Evolutionary conservation across 1,140 invertebrate genomes (phyloP).

Genomic region (Colletes gigas): DNA sequence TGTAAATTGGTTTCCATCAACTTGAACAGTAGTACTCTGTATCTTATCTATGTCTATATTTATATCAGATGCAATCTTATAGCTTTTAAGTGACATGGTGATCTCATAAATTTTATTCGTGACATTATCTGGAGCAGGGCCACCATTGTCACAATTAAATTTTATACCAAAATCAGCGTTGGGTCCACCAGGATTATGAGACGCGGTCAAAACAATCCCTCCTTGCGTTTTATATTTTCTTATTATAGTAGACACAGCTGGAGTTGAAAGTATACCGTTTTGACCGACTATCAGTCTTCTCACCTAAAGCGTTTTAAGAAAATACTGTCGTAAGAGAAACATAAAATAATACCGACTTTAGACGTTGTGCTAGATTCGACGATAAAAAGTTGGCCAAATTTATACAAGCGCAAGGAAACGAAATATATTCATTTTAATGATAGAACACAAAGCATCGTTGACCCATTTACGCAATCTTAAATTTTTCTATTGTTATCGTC

Average conservation of each 20-base stretch:
- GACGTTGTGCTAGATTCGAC: no score
- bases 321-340: background rate
- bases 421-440: background rate
- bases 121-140: slow-evolving; percentile 95
- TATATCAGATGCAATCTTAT: slow-evolving; percentile 90
- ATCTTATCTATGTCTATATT: slow-evolving; percentile 89
- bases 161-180: slow-evolving; percentile 99
- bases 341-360: background rate
- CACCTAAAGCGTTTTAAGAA: slow-evolving; percentile 83
- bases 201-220: slow-evolving; percentile 98
- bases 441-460: background rate
- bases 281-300: slow-evolving; percentile 93
- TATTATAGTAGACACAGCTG: slow-evolving; percentile 96
- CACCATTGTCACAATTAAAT: slow-evolving; percentile 98
- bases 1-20: slow-evolving; percentile 88
- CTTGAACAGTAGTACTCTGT: slow-evolving; percentile 80
- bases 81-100: slow-evolving; percentile 89
- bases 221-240: slow-evolving; percentile 92
- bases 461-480: background rate
- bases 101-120: slow-evolving; percentile 95
- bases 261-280: slow-evolving; percentile 97
- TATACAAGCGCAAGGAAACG: no score
- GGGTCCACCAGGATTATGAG: slow-evolving; percentile 99
- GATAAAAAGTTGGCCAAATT: background rate
- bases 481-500: background rate